Percentiles rank a stretch among this genome's conserved stretches.
Evolutionary conservation across 2,888 invertebrate species (phyloP).

Genomic region (Keiferia lycopersicella): DNA sequence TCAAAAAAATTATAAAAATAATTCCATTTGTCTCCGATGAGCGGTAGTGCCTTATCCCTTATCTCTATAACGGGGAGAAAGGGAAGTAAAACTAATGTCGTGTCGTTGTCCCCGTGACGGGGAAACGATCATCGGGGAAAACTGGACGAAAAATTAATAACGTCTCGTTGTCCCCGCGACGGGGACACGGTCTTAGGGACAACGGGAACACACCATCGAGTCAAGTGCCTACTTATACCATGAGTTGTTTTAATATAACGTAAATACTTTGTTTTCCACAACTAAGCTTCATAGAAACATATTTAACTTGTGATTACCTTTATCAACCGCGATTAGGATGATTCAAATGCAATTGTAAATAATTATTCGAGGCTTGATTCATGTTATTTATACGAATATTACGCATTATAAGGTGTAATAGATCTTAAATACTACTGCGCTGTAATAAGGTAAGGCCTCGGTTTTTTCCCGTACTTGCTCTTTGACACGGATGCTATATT

Average conservation of each 20-base stretch:
- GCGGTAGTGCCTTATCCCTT: too few species aligned
- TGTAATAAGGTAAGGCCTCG: not conserved
- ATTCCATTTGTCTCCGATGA: too few species aligned
- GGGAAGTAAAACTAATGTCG: too few species aligned
- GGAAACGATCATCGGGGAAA: too few species aligned
- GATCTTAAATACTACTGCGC: not conserved
- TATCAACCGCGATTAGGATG: conserved; percentile 15
- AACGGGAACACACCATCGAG: too few species aligned
- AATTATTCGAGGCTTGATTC: conserved; percentile 4
- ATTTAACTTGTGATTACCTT: conserved; percentile 3
- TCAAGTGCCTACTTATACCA: too few species aligned
- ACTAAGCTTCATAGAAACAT: not conserved
- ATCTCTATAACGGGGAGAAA: too few species aligned
- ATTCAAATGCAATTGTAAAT: not conserved
- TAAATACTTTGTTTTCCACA: conserved; percentile 6
- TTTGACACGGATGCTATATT: conserved; percentile 3
- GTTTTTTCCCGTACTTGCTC: conserved; percentile 14
- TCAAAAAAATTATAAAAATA: too few species aligned
- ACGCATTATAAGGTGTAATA: conserved; percentile 5
- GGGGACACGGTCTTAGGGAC: too few species aligned
- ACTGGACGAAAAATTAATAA: too few species aligned
- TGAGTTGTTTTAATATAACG: not conserved
- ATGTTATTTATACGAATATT: conserved; percentile 15
- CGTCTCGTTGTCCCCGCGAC: too few species aligned
- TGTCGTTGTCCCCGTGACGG: too few species aligned